These are phyloP conservation scores for Odontomyia ornata DNA, from an alignment of 2,888 invertebrate genomes.

Conservation along the genomic window DNA sequence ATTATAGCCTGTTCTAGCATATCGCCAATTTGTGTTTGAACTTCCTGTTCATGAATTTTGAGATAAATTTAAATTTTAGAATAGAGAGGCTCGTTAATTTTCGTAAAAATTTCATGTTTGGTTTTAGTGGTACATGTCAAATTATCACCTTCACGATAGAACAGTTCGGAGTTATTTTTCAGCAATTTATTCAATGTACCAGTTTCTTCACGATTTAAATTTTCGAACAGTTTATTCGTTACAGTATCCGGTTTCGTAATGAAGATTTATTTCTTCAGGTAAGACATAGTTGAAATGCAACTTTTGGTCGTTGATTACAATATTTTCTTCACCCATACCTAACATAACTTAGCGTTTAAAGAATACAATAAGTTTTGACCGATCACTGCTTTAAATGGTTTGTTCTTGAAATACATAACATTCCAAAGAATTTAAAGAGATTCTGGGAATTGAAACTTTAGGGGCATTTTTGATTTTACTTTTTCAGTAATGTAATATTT, in stretches of 20 bases:
- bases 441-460: not conserved
- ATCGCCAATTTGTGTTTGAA: not conserved
- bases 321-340: not conserved
- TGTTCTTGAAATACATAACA: not conserved
- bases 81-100: not conserved
- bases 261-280: too few relatives aligned
- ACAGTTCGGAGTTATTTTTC: not conserved
- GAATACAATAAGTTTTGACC: slow-evolving; percentile 1
- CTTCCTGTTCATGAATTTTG: not conserved
- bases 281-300: not conserved
- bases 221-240: not conserved
- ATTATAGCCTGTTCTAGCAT: slow-evolving; percentile 9
- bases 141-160: not conserved
- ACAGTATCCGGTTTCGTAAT: too few relatives aligned
- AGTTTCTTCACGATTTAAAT: not conserved
- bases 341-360: not conserved
- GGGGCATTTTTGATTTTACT: not conserved
- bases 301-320: not conserved
- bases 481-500: not conserved
- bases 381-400: not conserved
- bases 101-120: not conserved
- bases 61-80: not conserved
- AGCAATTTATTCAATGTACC: not conserved
- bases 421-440: not conserved
- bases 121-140: not conserved